These are phyloP conservation scores for Cephalotes varians DNA, from an alignment of 2,888 invertebrate species.

Conservation along the genomic window DNA sequence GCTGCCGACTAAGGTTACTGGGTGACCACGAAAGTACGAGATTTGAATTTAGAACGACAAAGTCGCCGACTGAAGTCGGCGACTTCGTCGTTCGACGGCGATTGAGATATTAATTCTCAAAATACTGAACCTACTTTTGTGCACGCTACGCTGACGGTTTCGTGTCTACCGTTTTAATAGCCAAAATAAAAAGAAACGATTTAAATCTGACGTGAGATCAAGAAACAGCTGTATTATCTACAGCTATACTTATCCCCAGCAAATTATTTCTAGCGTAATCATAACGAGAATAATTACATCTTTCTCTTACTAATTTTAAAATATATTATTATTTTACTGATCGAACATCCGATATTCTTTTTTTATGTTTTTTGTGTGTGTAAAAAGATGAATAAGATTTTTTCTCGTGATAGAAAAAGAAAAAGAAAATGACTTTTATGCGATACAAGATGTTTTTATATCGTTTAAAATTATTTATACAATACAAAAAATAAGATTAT, in stretches of 20 bases:
- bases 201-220: not conserved
- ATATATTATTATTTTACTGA: not conserved
- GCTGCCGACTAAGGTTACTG: slow-evolving; percentile 67
- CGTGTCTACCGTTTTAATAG: not conserved
- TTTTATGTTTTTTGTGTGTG: not conserved
- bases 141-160: not conserved
- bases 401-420: not conserved
- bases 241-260: not conserved
- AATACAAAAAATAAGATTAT: not conserved
- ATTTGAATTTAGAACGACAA: slow-evolving; percentile 42
- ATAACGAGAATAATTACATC: no score
- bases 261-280: not conserved
- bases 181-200: not conserved
- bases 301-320: not conserved
- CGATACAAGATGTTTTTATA: not conserved
- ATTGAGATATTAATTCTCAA: not conserved
- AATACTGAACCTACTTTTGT: not conserved
- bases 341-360: not conserved
- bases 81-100: not conserved
- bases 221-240: no score
- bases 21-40: slow-evolving; percentile 64
- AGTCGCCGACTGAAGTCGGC: not conserved
- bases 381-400: not conserved
- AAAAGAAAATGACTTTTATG: not conserved
- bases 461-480: not conserved